Evolutionary conservation across 1,140 invertebrate genomes (phyloP).

Genomic region (Achroia grisella): DNA sequence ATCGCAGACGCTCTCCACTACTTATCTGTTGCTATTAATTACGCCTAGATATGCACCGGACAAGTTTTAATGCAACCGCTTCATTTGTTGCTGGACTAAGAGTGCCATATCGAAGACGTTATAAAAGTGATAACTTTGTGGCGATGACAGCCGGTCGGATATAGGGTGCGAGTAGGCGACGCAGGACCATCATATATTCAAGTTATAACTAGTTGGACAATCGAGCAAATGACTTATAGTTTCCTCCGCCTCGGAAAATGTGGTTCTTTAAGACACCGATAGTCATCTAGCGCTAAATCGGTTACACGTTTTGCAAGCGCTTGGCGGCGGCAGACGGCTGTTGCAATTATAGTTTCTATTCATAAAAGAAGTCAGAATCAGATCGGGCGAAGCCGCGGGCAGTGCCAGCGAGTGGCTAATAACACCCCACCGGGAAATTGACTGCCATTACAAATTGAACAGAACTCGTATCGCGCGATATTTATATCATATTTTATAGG

Average conservation of each 20-base stretch:
- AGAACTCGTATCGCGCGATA: conserved; percentile 41
- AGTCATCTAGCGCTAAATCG: conserved; percentile 44
- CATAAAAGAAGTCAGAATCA: conserved; percentile 55
- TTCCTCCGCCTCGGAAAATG: conserved; percentile 27
- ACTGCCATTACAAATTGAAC: conserved; percentile 53
- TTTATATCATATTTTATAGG: conserved; percentile 29
- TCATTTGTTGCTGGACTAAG: conserved; percentile 60
- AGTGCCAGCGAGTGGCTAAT: conserved; percentile 41
- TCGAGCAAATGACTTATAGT: conserved; percentile 44
- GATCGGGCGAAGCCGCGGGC: conserved; percentile 45
- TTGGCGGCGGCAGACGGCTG: conserved; percentile 22
- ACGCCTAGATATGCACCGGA: conserved; percentile 62
- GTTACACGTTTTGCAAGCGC: conserved; percentile 40
- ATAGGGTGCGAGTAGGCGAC: conserved; percentile 8
- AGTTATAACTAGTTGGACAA: conserved; percentile 24
- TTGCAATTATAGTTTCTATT: conserved; percentile 50
- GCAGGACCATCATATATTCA: background rate
- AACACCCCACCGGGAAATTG: conserved; percentile 48
- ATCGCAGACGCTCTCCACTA: conserved; percentile 46
- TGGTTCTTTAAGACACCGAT: conserved; percentile 33
- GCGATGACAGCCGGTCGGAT: conserved; percentile 35
- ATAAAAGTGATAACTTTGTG: conserved; percentile 58
- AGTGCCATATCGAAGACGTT: conserved; percentile 62
- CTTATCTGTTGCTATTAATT: conserved; percentile 70
- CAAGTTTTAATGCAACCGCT: conserved; percentile 71